Evolutionary conservation across 2,113 vertebrate genomes (phyloP), one percentile per base, ranked within the genome.

Genomic region (Rhinogobius similis): DNA sequence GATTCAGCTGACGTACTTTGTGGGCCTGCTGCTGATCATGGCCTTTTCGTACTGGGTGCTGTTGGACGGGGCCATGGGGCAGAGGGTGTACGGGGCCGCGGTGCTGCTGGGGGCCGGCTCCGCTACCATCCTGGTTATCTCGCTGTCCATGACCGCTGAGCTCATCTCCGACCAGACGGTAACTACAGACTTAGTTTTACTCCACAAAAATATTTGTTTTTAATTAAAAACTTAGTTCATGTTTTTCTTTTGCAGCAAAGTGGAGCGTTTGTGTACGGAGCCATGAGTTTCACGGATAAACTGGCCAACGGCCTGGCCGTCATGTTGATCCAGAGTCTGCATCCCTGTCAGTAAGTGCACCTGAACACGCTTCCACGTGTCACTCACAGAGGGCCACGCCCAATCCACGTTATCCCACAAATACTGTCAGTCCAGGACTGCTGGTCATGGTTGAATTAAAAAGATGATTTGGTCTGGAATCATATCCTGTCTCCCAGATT

Each of bases 251-350:
- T 2, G 0, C 93, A 99, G 97, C 94, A 95, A 91, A 98, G 95
- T 0, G 90, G 94, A 0, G 97, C 97, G 0, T 98, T 99, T 3
- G 97, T 99, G 44, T 99, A 97, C 0, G 97, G 97, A 0, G 93
- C 97, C 50, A 99, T 99, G 97, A 98, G 97, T 68, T 98, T 99
- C 86, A 96, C 94, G 0, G 97, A 99, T 67, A 99, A 99, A 85
- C 82, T 98, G 53, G 95, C 96, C 63, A 99, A 99, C 0, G 97
- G 97, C 1, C 67, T 94, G 41, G 96, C 94, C 0, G 96, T 98
- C 63, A 95, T 99, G 93, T 3, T 59, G 1, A 96, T 98, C 72
- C 97, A 99, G 92, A 82, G 87, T 16, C 78, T 98, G 39, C 92
- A 98, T 39, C 97, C 97, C 0, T 98, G 96, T 87, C 92, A 93